These are phyloP conservation scores for Epinotia nisella DNA, from an alignment of 2,888 invertebrate species.

Conservation along the genomic window DNA sequence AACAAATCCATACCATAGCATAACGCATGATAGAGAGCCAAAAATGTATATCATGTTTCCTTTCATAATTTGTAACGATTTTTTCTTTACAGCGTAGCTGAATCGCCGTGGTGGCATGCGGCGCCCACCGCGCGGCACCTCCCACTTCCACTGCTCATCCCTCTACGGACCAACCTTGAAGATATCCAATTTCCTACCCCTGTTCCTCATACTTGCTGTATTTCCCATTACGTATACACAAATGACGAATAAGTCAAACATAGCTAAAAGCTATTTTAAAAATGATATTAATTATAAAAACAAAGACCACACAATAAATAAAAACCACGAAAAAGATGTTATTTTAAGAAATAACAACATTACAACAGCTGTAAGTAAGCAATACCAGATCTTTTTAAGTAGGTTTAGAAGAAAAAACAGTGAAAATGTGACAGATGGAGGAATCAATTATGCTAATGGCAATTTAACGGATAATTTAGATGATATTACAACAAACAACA, in stretches of 20 bases:
- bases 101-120: constrained; percentile 77
- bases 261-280: constrained; percentile 32
- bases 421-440: constrained; percentile 43
- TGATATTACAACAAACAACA: constrained; percentile 43
- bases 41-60: background rate
- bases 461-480: constrained; percentile 43
- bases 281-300: constrained; percentile 40
- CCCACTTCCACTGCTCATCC: constrained; percentile 67
- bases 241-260: constrained; percentile 57
- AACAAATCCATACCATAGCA: background rate
- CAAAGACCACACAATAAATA: background rate
- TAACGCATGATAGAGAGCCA: background rate
- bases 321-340: constrained; percentile 44
- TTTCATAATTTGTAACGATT: background rate
- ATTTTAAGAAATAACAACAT: constrained; percentile 50
- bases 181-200: constrained; percentile 60
- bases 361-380: constrained; percentile 54
- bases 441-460: constrained; percentile 50
- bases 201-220: constrained; percentile 57
- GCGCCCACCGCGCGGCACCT: constrained; percentile 66
- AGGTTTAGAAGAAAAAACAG: constrained; percentile 70
- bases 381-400: constrained; percentile 66
- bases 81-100: constrained; percentile 63
- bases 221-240: constrained; percentile 62
- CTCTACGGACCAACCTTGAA: constrained; percentile 69